phyloP scores from a whole-genome alignment of 2,113 vertebrate species.

The Todiramphus chloris region DNA sequence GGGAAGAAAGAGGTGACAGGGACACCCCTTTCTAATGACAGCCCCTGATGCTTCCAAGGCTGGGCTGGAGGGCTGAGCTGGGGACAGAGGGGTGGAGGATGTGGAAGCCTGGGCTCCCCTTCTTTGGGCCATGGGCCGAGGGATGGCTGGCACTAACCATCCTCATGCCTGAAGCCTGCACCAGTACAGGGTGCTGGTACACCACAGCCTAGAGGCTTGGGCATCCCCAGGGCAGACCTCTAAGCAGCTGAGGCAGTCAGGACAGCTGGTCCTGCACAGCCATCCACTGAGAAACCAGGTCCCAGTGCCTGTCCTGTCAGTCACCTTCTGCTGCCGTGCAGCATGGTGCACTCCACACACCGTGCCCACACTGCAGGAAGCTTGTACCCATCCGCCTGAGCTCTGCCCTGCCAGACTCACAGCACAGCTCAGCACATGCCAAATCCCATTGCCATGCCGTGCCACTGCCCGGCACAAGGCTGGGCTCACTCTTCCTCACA shows the following conservation, averaged over 20 bases:
- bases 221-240: neutral
- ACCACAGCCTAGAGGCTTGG: accelerated
- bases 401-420: neutral
- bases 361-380: neutral
- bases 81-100: neutral
- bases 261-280: neutral
- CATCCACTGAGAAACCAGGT: neutral
- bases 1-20: neutral
- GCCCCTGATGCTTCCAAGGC: neutral
- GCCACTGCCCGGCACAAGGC: neutral
- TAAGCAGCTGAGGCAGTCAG: neutral
- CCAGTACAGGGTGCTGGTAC: neutral
- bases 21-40: neutral
- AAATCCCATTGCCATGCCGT: neutral
- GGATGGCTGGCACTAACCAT: neutral
- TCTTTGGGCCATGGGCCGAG: neutral
- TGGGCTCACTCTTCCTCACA: neutral
- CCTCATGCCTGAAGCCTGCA: neutral
- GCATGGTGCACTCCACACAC: neutral
- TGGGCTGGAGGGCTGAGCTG: neutral
- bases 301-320: neutral
- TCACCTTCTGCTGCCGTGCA: neutral
- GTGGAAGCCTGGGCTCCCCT: neutral
- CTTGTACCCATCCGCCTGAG: neutral
- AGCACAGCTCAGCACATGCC: neutral